These are phyloP conservation scores for Acheta domesticus DNA, from an alignment of 2,888 invertebrate genomes.

Conservation along the genomic window DNA sequence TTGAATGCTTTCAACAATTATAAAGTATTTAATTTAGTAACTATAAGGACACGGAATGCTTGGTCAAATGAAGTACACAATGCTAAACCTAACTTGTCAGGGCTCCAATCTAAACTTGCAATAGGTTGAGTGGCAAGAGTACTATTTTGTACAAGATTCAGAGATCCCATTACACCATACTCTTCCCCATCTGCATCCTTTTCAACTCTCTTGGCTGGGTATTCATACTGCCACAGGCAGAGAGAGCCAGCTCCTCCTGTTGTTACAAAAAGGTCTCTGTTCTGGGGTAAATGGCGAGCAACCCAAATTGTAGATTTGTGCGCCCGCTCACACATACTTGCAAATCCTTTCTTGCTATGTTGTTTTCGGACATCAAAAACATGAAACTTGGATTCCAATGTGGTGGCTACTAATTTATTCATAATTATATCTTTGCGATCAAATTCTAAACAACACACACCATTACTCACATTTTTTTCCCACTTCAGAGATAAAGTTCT, in stretches of 20 bases:
- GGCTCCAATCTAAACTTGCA: slow-evolving; percentile 86
- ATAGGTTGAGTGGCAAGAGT: slow-evolving; percentile 84
- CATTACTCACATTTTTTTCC: slow-evolving; percentile 91
- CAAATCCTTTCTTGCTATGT: slow-evolving; percentile 82
- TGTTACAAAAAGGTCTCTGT: slow-evolving; percentile 87
- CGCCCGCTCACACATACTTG: slow-evolving; percentile 57
- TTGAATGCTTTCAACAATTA: slow-evolving; percentile 3
- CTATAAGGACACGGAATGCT: slow-evolving; percentile 76
- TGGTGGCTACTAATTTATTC: slow-evolving; percentile 91
- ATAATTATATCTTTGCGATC: slow-evolving; percentile 90
- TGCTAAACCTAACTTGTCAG: slow-evolving; percentile 82
- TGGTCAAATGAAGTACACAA: slow-evolving; percentile 92
- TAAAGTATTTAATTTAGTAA: slow-evolving; percentile 72
- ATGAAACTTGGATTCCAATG: slow-evolving; percentile 85
- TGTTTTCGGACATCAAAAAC: slow-evolving; percentile 86
- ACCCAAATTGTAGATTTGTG: slow-evolving; percentile 84
- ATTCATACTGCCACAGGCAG: slow-evolving; percentile 94
- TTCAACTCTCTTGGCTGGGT: slow-evolving; percentile 72
- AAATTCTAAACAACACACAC: slow-evolving; percentile 84
- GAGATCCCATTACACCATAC: slow-evolving; percentile 71
- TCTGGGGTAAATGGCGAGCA: slow-evolving; percentile 85
- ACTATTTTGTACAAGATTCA: slow-evolving; percentile 74
- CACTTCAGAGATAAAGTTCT: slow-evolving; percentile 77
- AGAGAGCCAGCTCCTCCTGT: slow-evolving; percentile 88
- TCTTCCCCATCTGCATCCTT: slow-evolving; percentile 68